Evolutionary conservation across 2,797 vertebrate species (phyloP), one percentile per base, ranked within the genome.

Genomic region (Rhinogobio ventralis): DNA sequence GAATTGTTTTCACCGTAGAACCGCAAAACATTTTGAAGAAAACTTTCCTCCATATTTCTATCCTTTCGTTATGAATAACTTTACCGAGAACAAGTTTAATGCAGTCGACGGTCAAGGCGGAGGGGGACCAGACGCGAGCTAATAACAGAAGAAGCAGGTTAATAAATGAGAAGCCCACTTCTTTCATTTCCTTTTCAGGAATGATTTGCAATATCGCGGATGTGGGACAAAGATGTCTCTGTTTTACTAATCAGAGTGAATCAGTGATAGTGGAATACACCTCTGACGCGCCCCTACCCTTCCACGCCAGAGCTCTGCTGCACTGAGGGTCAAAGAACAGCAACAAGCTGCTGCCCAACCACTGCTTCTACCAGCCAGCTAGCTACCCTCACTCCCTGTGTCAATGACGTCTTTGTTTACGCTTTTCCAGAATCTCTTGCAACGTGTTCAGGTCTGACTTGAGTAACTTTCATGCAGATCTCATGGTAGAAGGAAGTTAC

Each of bases 391-490:
- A 9, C 60, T 79, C 15, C 23, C 62, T n/a, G 69, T 72, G 49
- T 80, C 79, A 89, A 89, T 80, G 85, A 57, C 28, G 53, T 36
- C 88, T 87, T 89, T 89, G 88, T 88, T 82, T 39, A n/a, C 7
- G 8, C 36, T 30, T 30, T 30, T 83, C 55, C 30, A 73, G 33
- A 73, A 64, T 81, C 79, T 88, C 66, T 39, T 64, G 66, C 66
- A 71, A 74, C 74, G 42, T 81, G 57, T 46, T 71, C 62, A 7
- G 46, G 36, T 71, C 73, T 71, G 81, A 84, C 81, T 30, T 23
- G 9, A 81, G 46, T 20, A 30, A 53, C 72, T 51, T 73, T 53
- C 51, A 25, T 15, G n/a, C 4, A n/a, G 7, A n/a, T 19, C 15
- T 55, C 33, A 13, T 6, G 5, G 15, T 28, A 23, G 19, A 36